Percentiles rank a stretch among this genome's conserved stretches.
These are phyloP conservation scores for Cephalotes varians DNA, from an alignment of 2,888 invertebrate genomes.

Conservation along the genomic window DNA sequence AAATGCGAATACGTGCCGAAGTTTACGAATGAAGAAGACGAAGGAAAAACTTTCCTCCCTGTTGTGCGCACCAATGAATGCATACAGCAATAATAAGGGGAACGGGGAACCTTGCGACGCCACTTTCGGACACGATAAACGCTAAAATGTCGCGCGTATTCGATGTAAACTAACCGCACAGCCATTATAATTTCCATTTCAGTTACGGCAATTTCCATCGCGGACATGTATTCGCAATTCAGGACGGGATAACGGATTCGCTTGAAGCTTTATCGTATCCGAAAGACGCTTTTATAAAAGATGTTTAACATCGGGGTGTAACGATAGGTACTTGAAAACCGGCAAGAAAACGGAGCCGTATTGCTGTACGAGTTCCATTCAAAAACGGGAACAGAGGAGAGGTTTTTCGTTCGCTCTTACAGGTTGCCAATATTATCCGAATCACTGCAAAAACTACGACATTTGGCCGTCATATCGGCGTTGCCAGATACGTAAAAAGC, in stretches of 20 bases:
- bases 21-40: not conserved
- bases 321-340: not conserved
- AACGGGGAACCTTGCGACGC: not conserved
- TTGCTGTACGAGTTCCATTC: constrained; percentile 21
- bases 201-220: constrained; percentile 33
- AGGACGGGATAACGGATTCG: not conserved
- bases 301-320: constrained; percentile 5
- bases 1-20: not conserved
- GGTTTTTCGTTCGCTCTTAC: constrained; percentile 49
- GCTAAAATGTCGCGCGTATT: constrained; percentile 16
- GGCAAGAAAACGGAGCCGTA: constrained; percentile 33
- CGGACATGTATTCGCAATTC: constrained; percentile 19
- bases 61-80: not conserved
- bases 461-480: constrained; percentile 43
- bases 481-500: constrained; percentile 33
- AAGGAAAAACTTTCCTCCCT: not conserved
- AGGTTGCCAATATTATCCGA: constrained; percentile 51
- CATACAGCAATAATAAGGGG: not conserved
- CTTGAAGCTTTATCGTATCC: not conserved
- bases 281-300: not conserved
- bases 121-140: not conserved
- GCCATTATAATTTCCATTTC: constrained; percentile 35
- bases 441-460: constrained; percentile 33
- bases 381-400: not conserved
- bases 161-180: constrained; percentile 9